Evolutionary conservation across 64 coral and sea anemone species (phyloP).

Genomic region (Catalaphyllia jardinei): DNA sequence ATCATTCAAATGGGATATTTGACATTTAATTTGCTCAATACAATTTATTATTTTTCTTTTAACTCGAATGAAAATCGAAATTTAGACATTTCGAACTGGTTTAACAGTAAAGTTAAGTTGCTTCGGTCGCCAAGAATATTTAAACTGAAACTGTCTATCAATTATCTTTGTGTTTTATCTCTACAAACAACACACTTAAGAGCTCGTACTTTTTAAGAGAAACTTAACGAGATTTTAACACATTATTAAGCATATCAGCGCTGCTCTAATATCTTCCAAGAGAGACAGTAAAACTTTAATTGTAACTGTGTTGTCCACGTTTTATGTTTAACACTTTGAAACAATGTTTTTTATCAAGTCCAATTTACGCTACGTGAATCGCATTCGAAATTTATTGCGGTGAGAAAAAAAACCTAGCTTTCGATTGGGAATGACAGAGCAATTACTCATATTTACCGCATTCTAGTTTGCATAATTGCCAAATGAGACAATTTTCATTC

Average conservation of each 20-base stretch:
- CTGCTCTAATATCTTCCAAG: background rate
- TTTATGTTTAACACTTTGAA: constrained; percentile 4
- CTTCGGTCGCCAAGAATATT: background rate
- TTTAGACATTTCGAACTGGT: background rate
- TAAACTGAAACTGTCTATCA: background rate
- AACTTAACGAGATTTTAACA: constrained; percentile 37
- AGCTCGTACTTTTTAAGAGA: constrained; percentile 8
- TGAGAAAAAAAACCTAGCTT: background rate
- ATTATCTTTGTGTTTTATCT: constrained; percentile 8
- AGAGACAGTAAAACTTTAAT: constrained; percentile 16
- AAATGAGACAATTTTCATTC: background rate
- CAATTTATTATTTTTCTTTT: background rate
- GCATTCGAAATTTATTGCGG: background rate
- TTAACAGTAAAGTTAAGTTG: background rate
- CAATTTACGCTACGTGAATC: background rate
- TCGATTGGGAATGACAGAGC: no score
- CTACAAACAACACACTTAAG: constrained; percentile 19
- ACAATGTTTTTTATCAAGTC: background rate
- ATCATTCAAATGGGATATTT: background rate
- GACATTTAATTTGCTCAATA: background rate
- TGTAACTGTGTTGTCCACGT: background rate
- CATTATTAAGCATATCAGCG: background rate
- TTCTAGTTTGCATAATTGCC: background rate
- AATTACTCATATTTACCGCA: background rate
- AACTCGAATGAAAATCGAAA: background rate